A percentile compares a stretch with the other conserved stretches of the same genome.
phyloP scores from a whole-genome alignment of 2,113 vertebrate species.

The Mesoclemmys tuberculata region DNA sequence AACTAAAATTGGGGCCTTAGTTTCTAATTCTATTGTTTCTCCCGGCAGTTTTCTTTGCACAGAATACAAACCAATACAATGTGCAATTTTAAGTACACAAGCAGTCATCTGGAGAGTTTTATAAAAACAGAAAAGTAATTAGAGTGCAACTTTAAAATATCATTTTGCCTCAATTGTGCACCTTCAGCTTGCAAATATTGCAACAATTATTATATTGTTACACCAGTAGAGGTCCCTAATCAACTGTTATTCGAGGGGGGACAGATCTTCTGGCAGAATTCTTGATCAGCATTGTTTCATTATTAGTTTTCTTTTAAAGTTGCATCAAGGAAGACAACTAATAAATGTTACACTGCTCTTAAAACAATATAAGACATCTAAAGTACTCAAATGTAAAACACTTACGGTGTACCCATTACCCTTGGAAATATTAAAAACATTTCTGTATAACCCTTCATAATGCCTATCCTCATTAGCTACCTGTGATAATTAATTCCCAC shows the following conservation, averaged over 20 bases:
- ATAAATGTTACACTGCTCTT: not conserved
- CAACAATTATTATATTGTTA: conserved; percentile 22
- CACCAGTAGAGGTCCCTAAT: conserved; percentile 79
- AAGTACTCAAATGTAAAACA: not conserved
- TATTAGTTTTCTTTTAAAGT: not conserved
- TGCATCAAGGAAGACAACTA: not conserved
- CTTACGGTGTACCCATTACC: not conserved
- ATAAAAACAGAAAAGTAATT: not conserved
- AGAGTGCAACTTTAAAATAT: not conserved
- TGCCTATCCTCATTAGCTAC: not conserved
- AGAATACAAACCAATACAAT: not conserved
- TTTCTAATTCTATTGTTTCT: not conserved
- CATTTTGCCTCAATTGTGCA: not conserved
- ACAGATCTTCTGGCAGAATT: not conserved
- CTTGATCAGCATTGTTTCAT: not conserved
- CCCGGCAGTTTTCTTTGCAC: not conserved
- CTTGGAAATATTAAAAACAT: not conserved
- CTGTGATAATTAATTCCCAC: not conserved
- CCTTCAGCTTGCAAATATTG: not conserved
- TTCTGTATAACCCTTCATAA: not conserved
- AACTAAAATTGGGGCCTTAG: not conserved
- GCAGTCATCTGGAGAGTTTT: not conserved
- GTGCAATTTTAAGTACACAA: not conserved
- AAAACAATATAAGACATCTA: not conserved
- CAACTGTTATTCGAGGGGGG: conserved; percentile 20